A percentile compares a stretch with the other conserved stretches of the same genome.
Conservation (phyloP, 1,140 invertebrate species). For the Drosophila sp. region DNA sequence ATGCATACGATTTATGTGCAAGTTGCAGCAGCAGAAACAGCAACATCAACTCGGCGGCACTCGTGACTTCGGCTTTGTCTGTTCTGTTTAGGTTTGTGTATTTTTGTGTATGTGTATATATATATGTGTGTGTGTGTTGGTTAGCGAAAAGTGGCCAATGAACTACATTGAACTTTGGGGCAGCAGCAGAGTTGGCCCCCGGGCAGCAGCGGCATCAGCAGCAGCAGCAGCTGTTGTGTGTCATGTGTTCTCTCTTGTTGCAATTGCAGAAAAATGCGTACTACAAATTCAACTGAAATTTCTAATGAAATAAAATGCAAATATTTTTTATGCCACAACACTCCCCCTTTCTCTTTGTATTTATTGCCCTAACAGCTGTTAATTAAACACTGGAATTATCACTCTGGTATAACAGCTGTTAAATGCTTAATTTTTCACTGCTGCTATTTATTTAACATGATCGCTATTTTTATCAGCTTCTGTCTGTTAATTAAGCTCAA, state of each 20-base stretch:
- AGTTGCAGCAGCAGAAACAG: slow-evolving; percentile 20
- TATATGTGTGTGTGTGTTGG: slow-evolving; percentile 41
- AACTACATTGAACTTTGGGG: slow-evolving; percentile 78
- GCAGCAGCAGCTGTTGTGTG: slow-evolving; percentile 60
- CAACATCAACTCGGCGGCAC: slow-evolving; percentile 55
- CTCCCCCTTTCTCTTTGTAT: background rate
- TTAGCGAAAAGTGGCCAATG: slow-evolving; percentile 78
- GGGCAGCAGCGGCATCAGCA: slow-evolving; percentile 38
- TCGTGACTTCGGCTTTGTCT: slow-evolving; percentile 78
- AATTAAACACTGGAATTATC: background rate
- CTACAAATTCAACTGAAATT: slow-evolving; percentile 26
- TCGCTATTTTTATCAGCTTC: slow-evolving; percentile 46
- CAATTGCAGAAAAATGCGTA: slow-evolving; percentile 34
- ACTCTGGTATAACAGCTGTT: slow-evolving; percentile 25
- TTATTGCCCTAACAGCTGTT: slow-evolving; percentile 4
- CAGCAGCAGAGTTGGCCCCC: slow-evolving; percentile 48
- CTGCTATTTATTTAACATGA: slow-evolving; percentile 45
- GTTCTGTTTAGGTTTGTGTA: slow-evolving; percentile 56
- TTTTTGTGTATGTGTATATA: slow-evolving; percentile 26
- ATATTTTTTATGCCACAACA: slow-evolving; percentile 1
- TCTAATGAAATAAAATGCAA: slow-evolving; percentile 14
- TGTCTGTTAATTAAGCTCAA: slow-evolving; percentile 41
- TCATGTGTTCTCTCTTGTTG: slow-evolving; percentile 59
- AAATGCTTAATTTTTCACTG: background rate
- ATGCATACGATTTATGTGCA: slow-evolving; percentile 51